Conservation (phyloP, 2,888 invertebrate species). For the Drosophila colorata region DNA sequence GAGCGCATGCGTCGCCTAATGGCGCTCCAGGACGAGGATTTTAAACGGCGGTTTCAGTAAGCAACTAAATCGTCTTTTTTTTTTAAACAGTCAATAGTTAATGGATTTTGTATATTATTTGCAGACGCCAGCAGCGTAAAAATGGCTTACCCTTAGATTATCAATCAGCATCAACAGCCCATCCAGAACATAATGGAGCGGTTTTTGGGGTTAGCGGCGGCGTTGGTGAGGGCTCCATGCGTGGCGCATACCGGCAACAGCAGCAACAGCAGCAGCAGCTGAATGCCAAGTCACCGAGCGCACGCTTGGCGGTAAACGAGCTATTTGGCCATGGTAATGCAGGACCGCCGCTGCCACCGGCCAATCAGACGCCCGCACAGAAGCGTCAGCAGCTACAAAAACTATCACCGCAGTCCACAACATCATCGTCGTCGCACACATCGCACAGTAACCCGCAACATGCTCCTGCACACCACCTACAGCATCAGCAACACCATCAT, state of each 20-base stretch:
- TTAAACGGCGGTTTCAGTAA: constrained; percentile 84
- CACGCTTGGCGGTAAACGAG: constrained; percentile 83
- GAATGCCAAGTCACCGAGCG: constrained; percentile 80
- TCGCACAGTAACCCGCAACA: constrained; percentile 67
- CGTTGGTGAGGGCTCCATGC: constrained; percentile 83
- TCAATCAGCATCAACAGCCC: constrained; percentile 58
- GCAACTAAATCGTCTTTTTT: constrained; percentile 16
- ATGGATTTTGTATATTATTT: neutral
- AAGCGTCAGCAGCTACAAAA: constrained; percentile 81
- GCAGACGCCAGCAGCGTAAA: constrained; percentile 81
- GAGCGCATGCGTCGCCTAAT: constrained; percentile 83
- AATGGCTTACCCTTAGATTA: constrained; percentile 73
- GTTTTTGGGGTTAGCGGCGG: constrained; percentile 85
- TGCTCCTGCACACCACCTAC: constrained; percentile 53
- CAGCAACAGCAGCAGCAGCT: constrained; percentile 70
- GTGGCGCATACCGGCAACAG: constrained; percentile 72
- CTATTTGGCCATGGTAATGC: constrained; percentile 74
- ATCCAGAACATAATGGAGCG: constrained; percentile 72
- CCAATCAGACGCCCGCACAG: constrained; percentile 83
- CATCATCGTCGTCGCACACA: constrained; percentile 81
- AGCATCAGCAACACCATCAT: constrained; percentile 57
- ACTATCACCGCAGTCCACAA: constrained; percentile 82
- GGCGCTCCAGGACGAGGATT: constrained; percentile 83
- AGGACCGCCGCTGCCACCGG: constrained; percentile 83
- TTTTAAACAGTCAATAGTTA: neutral